Evolutionary conservation across 2,113 vertebrate genomes (phyloP).

Genomic region (Fulmarus glacialis): DNA sequence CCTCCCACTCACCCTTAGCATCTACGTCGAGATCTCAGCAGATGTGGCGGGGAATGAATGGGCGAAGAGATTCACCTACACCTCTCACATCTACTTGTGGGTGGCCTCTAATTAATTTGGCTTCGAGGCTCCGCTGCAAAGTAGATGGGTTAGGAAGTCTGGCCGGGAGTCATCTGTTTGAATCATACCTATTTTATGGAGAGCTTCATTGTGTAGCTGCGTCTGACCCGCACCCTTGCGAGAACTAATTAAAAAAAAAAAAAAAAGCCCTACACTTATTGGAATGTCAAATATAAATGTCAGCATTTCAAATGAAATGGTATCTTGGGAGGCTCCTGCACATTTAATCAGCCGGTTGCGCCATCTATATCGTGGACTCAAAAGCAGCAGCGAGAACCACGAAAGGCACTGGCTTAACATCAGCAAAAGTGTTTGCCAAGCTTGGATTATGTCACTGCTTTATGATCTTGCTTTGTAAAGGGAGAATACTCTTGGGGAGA

Average conservation of each 20-base stretch:
- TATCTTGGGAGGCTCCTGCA: conserved; percentile 37
- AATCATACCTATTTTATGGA: background rate
- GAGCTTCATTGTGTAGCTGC: background rate
- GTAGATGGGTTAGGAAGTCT: conserved; percentile 21
- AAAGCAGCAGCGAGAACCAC: conserved; percentile 24
- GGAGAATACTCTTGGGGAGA: conserved; percentile 59
- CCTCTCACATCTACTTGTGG: conserved; percentile 5
- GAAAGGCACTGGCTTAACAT: conserved; percentile 53
- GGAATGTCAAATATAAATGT: conserved; percentile 48
- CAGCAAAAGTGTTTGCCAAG: conserved; percentile 65
- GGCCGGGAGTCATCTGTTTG: conserved; percentile 11
- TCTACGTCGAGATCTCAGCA: background rate
- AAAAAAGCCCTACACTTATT: background rate
- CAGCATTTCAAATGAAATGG: conserved; percentile 1
- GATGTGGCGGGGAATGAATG: background rate
- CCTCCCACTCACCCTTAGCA: background rate
- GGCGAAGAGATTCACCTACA: conserved; percentile 18
- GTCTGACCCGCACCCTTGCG: background rate
- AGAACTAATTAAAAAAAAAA: conserved; percentile 38
- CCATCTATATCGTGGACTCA: conserved; percentile 11
- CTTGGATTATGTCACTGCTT: conserved; percentile 67
- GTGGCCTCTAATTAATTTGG: conserved; percentile 58
- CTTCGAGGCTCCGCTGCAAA: background rate
- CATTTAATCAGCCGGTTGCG: conserved; percentile 24
- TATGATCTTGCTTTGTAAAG: conserved; percentile 63